Base-by-base conservation (phyloP, 2,797 vertebrate species). In the Aeoliscus strigatus region DNA sequence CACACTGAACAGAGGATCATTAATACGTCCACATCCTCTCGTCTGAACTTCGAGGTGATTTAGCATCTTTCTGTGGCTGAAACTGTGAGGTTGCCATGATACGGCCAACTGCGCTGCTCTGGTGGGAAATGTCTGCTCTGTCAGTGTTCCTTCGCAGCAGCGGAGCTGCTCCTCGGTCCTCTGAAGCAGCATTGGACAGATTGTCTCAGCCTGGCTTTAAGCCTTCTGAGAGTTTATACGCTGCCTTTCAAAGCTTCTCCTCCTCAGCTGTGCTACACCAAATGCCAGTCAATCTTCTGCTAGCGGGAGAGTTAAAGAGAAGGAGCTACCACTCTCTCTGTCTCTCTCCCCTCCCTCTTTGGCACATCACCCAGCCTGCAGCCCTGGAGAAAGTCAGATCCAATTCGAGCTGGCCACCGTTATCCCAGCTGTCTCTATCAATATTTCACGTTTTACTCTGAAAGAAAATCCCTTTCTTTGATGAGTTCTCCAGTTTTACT, bases 371-470 rank as follows among this genome's bases (percentile, higher is more conserved):
- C 35, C 45, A 51, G 53, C 60, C 56, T 51, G 12, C 51, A 72
- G 51, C 56, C 32, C 42, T 24, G 27, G 37, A 73, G 42, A 41
- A 65, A 14, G 36, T 71, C 69, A 76, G 45, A 64, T 67, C 57
- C 55, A 55, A 49, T 70, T 72, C 51, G 27, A 64, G 55, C 57
- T 56, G 2, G 12, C 65, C 39, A 21, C 74, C 63, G 35, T 73
- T 64, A 53, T 69, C 65, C 78, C 75, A 74, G 69, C 73, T 74
- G 73, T 73, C 80, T 77, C 58, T 14, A 51, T 76, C 55, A 65
- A 53, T 72, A 60, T 68, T 80, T 69, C 61, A 77, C 32, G 9
- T 66, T 66, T 76, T 52, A 73, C 51, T 36, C 50, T 50, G 38
- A 54, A 68, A 74, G 56, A 70, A 67, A 72, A 73, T 70, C 27